Evolutionary conservation across 2,888 invertebrate genomes (phyloP), one percentile per base, ranked within the genome.

Genomic region (Limnephilus auricula): DNA sequence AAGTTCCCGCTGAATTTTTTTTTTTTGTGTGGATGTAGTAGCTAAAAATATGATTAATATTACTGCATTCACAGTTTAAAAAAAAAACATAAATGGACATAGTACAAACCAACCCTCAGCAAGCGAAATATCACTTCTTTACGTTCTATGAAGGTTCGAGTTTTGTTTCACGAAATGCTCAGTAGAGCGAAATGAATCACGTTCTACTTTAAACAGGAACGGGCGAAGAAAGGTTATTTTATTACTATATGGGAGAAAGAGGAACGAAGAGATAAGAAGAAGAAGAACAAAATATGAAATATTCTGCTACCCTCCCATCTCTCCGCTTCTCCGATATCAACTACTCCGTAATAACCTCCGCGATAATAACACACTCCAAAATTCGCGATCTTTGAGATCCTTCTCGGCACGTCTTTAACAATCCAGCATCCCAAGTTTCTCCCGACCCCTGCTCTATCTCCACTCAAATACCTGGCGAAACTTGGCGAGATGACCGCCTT

Each of bases 321-420:
- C 50, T 31, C 37, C 31, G 18, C 65, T 37, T 37, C 45, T 30
- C 45, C 84, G 3, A 31, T 10, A 30, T 65, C 50, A 18, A 15
- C 40, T 40, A 30, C 85, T 32, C 79, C 87, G 30, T 34, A 89
- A 80, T 40, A 80, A 25, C 79, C 45, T 5, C 89, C 89, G 80
- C 87, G 87, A 34, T 89, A 89, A 89, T 89, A 89, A 89, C 89
- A 89, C 89, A 80, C 80, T 89, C 89, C 89, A 40, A 30, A 31
- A 45, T 80, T 80, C 89, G 89, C 89, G 89, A 89, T 89, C 80
- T 80, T 40, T 34, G 89, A 40, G 79, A 82, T n/a, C 37, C 89
- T 82, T 31, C 80, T 82, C 89, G 89, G 31, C 80, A 89, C 89
- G 10, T 89, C 80, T 45, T 30, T 82, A 82, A 79, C 89, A 37